Evolutionary conservation across 2,797 vertebrate species (phyloP), one percentile per base, ranked within the genome.

Genomic region (Mastacembelus armatus): DNA sequence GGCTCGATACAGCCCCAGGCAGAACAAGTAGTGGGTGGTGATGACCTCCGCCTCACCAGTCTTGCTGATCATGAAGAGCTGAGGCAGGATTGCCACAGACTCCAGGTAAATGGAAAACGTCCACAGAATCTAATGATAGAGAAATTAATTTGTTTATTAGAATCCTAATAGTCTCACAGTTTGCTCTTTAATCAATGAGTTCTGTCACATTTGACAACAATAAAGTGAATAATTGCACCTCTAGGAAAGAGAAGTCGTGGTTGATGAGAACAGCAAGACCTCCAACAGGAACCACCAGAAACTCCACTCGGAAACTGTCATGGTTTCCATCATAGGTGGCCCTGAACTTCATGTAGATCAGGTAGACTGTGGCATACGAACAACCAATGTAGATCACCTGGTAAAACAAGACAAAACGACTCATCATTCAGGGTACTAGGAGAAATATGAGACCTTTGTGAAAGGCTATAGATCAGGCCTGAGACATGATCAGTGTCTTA

Each of bases 51-150:
- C 98, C 92, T 99, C 98, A 1, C 98, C 98, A 0, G 98, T 99
- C 94, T 99, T 99, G 85, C 96, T 99, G 84, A 99, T 99, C 96
- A 99, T 96, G 78, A 99, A 99, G 19, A 99, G 96, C 83, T 99
- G 98, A 18, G 98, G 98, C 47, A 99, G 95, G 88, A 99, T 99
- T 27, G 98, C 96, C 89, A 99, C 98, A 0, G 98, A 98, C 87
- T 99, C 98, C 71, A 99, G 93, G 80, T 99, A 99, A 91, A 99
- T 99, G 82, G 98, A 99, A 92, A 99, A 99, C 24, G 98, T 99
- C 98, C 98, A 99, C 64, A 99, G 91, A 85, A 99, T 99, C 98
- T 99, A 84, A 49, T n/a, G 36, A 35, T 5, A 48, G 22, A 77
- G 0, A 27, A 8, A 32, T 61, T 59, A 7, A n/a, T n/a, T n/a